Conservation (phyloP, 2,113 vertebrate species). For the Chascanopsetta lugubris region DNA sequence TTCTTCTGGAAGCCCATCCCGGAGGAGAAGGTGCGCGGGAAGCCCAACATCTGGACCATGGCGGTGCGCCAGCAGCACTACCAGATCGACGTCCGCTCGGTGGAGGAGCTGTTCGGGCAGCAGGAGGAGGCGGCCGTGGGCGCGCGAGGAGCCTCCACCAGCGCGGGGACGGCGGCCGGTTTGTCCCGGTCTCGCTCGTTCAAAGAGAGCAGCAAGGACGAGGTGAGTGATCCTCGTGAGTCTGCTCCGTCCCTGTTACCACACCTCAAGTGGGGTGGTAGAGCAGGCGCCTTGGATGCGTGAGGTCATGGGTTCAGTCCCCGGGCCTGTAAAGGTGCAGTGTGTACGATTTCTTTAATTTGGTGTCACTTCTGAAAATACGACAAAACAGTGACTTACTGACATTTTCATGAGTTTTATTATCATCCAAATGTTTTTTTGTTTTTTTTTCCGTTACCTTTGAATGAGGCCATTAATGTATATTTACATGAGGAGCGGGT, state of each 20-base stretch:
- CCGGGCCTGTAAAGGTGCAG: no score
- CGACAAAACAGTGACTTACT: no score
- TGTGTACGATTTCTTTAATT: no score
- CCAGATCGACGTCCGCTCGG: conserved; percentile 91
- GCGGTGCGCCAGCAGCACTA: conserved; percentile 89
- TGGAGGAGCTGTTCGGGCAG: conserved; percentile 97
- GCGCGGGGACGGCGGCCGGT: conserved; percentile 14
- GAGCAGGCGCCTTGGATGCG: no score
- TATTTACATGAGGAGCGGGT: no score
- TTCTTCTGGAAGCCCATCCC: conserved; percentile 99
- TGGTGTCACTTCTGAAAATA: no score
- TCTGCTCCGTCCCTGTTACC: no score
- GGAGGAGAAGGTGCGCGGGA: conserved; percentile 93
- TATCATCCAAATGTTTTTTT: no score
- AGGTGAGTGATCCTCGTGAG: conserved; percentile 82
- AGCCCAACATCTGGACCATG: conserved; percentile 96
- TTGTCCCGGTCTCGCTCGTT: conserved; percentile 82
- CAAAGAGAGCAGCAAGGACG: conserved; percentile 87
- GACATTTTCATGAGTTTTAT: no score
- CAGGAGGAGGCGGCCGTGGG: conserved; percentile 82
- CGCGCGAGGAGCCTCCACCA: conserved; percentile 9
- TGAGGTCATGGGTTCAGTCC: no score
- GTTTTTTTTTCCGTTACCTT: no score
- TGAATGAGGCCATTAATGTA: no score
- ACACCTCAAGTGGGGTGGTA: neutral